Evolutionary conservation across 2,888 invertebrate species (phyloP), one percentile per base, ranked within the genome.

Genomic region (Coronaproctus castanopsis): DNA sequence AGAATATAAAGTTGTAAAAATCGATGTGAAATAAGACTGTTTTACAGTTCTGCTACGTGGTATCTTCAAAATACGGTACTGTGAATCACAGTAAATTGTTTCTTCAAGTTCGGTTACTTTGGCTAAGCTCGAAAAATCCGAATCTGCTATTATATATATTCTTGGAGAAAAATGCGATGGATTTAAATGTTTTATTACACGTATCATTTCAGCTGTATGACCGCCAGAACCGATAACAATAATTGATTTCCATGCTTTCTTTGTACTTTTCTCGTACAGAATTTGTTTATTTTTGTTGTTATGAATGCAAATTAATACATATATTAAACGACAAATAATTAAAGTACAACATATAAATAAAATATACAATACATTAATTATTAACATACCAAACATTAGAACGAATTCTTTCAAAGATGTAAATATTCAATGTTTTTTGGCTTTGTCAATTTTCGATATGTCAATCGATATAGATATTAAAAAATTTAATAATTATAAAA

Each of bases 201-300:
- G 77, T 56, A 95, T 70, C 77, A 98, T 85, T 77, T 98, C 97
- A n/a, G 85, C 83, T 0, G 97, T 97, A 70, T 98, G 97, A 0
- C 92, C 92, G 59, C 91, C 92, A 64, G 85, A 83, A 50, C 85
- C 85, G 61, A 85, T 78, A 64, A 85, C 80, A 65, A 83, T 75
- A 60, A 82, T 67, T 3, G 82, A 81, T 48, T 59, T 59, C 52
- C 54, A 22, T 55, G 52, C 50, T 57, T 51, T 59, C 58, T 53
- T 14, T 54, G 57, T 21, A 19, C 22, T 57, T 52, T 54, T 49
- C 14, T 36, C 36, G 14, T 36, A 36, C 36, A 36, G 20, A 10
- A 20, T 2, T 20, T 23, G 21, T 52, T 24, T 56, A 14, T 20
- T 54, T n/a, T 23, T 58, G 14, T 54, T 50, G 8, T 23, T 21